Conservation (phyloP, 2,888 invertebrate genomes). For the Dynastes hyllus region DNA sequence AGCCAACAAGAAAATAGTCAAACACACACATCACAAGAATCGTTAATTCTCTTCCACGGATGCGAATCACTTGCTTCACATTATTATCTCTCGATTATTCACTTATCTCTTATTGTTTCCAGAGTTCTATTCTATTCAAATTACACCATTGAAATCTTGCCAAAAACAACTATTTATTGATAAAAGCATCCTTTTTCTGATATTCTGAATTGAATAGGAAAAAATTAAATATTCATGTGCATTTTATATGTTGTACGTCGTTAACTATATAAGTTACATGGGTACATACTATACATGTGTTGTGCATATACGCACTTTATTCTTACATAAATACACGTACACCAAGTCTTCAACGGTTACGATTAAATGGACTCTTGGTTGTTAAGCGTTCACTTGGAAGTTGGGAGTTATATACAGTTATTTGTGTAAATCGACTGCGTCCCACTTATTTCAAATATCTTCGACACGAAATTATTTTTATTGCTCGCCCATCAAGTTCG, state of each 20-base stretch:
- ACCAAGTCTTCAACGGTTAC: background rate
- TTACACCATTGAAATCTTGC: too few species aligned
- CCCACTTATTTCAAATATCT: constrained; percentile 42
- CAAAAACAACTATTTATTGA: too few species aligned
- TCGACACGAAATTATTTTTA: constrained; percentile 32
- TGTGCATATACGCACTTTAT: background rate
- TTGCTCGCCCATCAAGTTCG: constrained; percentile 5
- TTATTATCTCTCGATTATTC: background rate
- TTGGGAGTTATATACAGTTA: constrained; percentile 4
- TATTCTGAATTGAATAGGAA: too few species aligned
- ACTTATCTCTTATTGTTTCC: too few species aligned
- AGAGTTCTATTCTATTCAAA: too few species aligned
- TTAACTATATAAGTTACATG: too few species aligned
- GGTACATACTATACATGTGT: background rate
- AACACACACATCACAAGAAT: constrained; percentile 14
- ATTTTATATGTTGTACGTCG: background rate
- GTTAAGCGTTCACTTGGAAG: background rate
- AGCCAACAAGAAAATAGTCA: background rate
- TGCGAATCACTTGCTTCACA: background rate
- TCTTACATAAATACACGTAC: background rate
- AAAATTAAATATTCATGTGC: background rate
- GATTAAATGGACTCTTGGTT: background rate
- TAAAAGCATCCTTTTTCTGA: too few species aligned
- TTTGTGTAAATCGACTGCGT: constrained; percentile 13
- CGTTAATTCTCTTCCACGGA: background rate